Base-by-base conservation (phyloP, 2,797 vertebrate genomes). In the Micropoecilia bifurca region DNA sequence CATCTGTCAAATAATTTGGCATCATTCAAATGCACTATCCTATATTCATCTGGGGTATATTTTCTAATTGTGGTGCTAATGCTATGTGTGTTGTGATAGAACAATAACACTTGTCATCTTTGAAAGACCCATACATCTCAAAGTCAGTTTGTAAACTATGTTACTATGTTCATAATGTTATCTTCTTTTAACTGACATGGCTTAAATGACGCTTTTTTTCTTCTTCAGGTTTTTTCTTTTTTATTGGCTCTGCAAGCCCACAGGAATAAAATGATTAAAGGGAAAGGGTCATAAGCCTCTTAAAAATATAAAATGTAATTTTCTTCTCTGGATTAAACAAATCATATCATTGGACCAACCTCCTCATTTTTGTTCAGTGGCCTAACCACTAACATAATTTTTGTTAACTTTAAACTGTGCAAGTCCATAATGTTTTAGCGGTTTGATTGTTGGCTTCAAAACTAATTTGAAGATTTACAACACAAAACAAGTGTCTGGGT, bases 221-320 rank as follows among this genome's bases (percentile, higher is more conserved):
- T 18, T 18, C 7, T 18, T 18, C 7, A 39, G n/a, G 22, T 53
- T 8, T 30, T 8, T 30, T 3, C 16, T 36, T 61, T 53, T 57
- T 59, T 30, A 41, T n/a, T 12, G 22, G 22, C 41, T 59, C 22
- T 28, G 13, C 39, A 80, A 36, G 4, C 41, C n/a, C 30, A 12
- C 48, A 80, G 39, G 16, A 80, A 69, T 59, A 59, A 57, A 39
- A 74, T 25, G 28, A 74, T 50, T 66, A 73, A 59, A 73, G 43
- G 22, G 25, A 47, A 80, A 55, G 7, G 22, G 46, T 53, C 48
- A 43, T 66, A 33, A 77, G 25, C 39, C 48, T 69, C 36, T 57
- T 71, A 69, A 33, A 75, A 30, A 22, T 12, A 46, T 5, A 57
- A 36, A 79, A 68, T 47, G 48, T 59, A 47, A 59, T 68, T 80